Evolutionary conservation across 1,140 invertebrate species (phyloP), one percentile per base, ranked within the genome.

Genomic region (Hypothenemus hampei): DNA sequence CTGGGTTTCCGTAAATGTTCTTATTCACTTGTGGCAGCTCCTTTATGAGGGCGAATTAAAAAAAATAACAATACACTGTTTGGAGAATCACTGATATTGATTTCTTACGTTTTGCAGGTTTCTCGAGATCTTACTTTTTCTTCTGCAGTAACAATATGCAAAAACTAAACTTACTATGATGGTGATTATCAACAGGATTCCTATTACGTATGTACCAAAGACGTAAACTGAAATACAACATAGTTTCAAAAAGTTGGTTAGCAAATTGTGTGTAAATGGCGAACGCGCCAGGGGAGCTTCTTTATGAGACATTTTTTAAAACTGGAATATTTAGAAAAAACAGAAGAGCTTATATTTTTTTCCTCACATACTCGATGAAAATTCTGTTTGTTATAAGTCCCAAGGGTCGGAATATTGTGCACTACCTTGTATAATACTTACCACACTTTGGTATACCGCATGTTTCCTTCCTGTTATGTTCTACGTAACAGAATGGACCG

Each of bases 401-500:
- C n/a, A n/a, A n/a, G n/a, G n/a, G n/a, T n/a, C n/a, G n/a, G n/a
- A n/a, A n/a, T n/a, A n/a, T n/a, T n/a, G n/a, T n/a, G n/a, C n/a
- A n/a, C n/a, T n/a, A n/a, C n/a, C n/a, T n/a, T n/a, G n/a, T n/a
- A n/a, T n/a, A n/a, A 35, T 39, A 71, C 72, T 75, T 69, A 80
- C 81, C 81, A 78, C 93, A 97, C 73, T 88, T 86, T 11, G 86
- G 84, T 62, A 97, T 84, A 66, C 87, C 79, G 73, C 93, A 97
- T 39, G 82, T 66, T 69, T 94, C 89, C 64, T 81, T 81, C 53
- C 81, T 79, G 62, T 82, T 79, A 40, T 77, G 76, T 45, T 85
- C 83, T n/a, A 87, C 80, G 60, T 87, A 92, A 74, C 95, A 98
- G 91, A 94, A 98, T 0, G 96, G 96, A 59, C 87, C 82, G 0